Base-by-base conservation (phyloP, 2,113 vertebrate genomes). In the Syrmaticus mikado region DNA sequence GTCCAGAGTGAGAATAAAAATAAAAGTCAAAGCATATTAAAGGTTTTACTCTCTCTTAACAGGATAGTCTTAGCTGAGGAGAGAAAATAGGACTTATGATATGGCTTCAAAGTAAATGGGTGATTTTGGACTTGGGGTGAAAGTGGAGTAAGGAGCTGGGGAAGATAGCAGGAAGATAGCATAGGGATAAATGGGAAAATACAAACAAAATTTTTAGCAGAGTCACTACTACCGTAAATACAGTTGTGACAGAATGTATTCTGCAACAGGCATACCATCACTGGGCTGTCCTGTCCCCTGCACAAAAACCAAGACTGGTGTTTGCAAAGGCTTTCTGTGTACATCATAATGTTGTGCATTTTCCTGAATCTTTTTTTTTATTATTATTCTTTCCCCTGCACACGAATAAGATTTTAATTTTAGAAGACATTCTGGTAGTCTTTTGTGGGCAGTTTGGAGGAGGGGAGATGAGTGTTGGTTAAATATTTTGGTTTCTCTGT, bases 331-430 rank as follows among this genome's bases (percentile, higher is more conserved):
- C 62, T 80, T 7, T 76, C 62, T 77, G 8, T n/a, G 24, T 77
- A 62, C 6, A 21, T 66, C 0, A 21, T 27, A 30, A 11, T 13
- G 0, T 17, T 45, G 10, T 45, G 30, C 78, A 13, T 76, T 91
- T 83, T 92, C 65, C 60, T 60, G 55, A 28, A 15, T 18, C 53
- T 46, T 87, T 28, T n/a, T 40, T 38, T n/a, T 40, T 43, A 40
- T 30, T 21, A 21, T 15, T 7, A 45, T 36, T 34, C 28, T 41
- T 41, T 17, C 9, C 22, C 32, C 64, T 38, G 48, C 61, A 48
- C 62, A 70, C 45, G 66, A 91, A 82, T 76, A 82, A 90, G 68
- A n/a, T 60, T 80, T 87, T 83, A 87, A 83, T 85, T 91, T 93
- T 83, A 80, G 91, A 61, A 87, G 28, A 80, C 74, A 12, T 48